Conservation (phyloP, 2,888 invertebrate species). For the Odontocerum albicorne region DNA sequence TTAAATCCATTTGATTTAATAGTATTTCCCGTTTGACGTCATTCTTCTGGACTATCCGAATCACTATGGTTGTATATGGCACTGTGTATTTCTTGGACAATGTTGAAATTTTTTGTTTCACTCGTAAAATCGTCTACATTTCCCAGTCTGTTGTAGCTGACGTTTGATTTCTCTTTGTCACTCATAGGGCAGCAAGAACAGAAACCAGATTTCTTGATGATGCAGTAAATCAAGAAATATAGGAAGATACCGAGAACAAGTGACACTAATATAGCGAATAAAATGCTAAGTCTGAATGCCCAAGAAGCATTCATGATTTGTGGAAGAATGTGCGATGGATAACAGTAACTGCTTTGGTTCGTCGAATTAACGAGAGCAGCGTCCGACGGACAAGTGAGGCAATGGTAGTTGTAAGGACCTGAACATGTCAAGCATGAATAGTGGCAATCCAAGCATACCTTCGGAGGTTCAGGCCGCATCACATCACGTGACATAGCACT, state of each 20-base stretch:
- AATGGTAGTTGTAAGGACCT: conserved; percentile 71
- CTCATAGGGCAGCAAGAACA: conserved; percentile 10
- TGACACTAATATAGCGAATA: conserved; percentile 47
- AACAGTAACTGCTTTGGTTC: conserved; percentile 50
- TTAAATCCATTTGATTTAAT: not conserved
- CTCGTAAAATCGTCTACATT: conserved; percentile 10
- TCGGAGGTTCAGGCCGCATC: conserved; percentile 43
- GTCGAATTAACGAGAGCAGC: conserved; percentile 56
- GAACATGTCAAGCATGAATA: conserved; percentile 72
- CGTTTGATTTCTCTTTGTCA: not conserved
- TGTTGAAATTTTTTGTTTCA: conserved; percentile 12
- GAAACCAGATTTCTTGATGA: conserved; percentile 13
- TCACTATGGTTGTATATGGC: conserved; percentile 31
- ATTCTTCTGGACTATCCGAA: conserved; percentile 27
- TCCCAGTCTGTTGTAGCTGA: conserved; percentile 32
- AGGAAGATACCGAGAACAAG: conserved; percentile 39
- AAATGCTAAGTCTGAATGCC: conserved; percentile 52
- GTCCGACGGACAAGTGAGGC: conserved; percentile 68
- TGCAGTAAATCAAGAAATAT: conserved; percentile 34
- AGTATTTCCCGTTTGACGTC: not conserved
- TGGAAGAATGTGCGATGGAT: conserved; percentile 51
- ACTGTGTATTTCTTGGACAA: conserved; percentile 29
- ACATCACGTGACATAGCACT: conserved; percentile 38
- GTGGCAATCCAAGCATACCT: conserved; percentile 68
- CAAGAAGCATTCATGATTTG: conserved; percentile 51